These are phyloP conservation scores for Thomomys bottae DNA, from an alignment of 2,113 vertebrate genomes.

Conservation along the genomic window DNA sequence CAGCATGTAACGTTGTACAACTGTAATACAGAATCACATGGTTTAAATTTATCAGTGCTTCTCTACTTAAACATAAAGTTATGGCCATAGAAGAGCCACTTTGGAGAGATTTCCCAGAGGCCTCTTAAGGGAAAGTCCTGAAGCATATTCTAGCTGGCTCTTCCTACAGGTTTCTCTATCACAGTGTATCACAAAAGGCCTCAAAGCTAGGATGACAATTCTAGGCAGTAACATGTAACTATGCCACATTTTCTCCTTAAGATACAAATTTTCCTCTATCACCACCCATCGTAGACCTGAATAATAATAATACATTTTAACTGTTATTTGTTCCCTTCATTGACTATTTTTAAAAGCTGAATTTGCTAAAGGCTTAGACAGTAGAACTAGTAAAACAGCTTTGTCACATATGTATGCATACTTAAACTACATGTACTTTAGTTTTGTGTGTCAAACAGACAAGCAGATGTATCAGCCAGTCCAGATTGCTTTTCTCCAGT, in stretches of 20 bases:
- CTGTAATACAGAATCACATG: not conserved
- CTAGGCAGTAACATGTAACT: not conserved
- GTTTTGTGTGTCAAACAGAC: slow-evolving; percentile 38
- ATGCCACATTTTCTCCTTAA: not conserved
- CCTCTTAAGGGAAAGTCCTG: not conserved
- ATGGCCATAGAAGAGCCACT: not conserved
- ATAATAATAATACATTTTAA: slow-evolving; percentile 34
- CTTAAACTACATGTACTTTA: not conserved
- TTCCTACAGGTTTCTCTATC: not conserved
- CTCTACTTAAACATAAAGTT: not conserved
- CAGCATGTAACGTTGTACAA: not conserved
- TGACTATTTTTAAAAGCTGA: slow-evolving; percentile 50
- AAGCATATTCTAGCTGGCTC: not conserved
- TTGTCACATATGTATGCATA: not conserved
- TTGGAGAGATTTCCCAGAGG: not conserved
- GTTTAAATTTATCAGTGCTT: not conserved
- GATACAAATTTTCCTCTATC: not conserved
- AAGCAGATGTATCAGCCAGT: not conserved
- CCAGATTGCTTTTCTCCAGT: slow-evolving; percentile 7
- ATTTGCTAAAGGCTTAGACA: slow-evolving; percentile 45
- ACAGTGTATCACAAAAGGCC: not conserved
- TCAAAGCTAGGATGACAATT: not conserved
- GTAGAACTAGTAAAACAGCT: slow-evolving; percentile 31
- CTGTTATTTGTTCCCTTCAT: slow-evolving; percentile 38
- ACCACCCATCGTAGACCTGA: slow-evolving; percentile 3